Base-by-base conservation (phyloP, 2,113 vertebrate species). In the Pollachius pollachius region DNA sequence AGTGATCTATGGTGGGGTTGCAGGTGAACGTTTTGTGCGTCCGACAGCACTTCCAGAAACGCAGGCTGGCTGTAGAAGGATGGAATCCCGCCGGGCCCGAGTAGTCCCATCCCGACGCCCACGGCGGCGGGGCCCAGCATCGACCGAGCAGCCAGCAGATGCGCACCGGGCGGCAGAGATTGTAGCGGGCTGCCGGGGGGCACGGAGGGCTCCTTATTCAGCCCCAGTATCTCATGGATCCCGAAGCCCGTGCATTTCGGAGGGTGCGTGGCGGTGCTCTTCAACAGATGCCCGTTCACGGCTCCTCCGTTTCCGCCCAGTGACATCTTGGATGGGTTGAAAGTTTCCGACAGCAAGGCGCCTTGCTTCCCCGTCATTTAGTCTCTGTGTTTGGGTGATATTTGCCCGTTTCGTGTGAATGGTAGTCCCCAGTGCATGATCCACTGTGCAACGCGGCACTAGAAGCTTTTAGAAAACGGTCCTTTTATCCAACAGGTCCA, bases 401-500 rank as follows among this genome's bases (percentile, higher is more conserved):
- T 78, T 65, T 75, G 57, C 69, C 63, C 68, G 78, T 80, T 52
- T 81, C 69, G 70, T 80, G 85, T 84, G 7, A 69, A 83, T 67
- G 88, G 9, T 48, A 13, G 93, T 95, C 94, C 94, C 95, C 90
- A 85, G 93, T 94, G 94, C 93, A 94, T 94, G 90, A 89, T 94
- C 90, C 89, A 88, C 91, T 89, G 89, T 86, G 81, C 84, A 92
- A 92, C 41, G 12, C 41, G 93, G 93, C 92, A 91, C 90, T 83
- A 88, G 90, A 94, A 92, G 91, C 92, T 87, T 92, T 93, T 91
- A 94, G 91, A 94, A 95, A 94, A 93, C 93, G 90, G 89, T 93
- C 92, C 88, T 97, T 98, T 97, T 97, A 97, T 97, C 95, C 94
- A 95, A 95, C 95, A 95, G 95, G 95, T 93, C 94, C 90, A 93